Base-by-base conservation (phyloP, 2,797 vertebrate genomes). In the Natrix natrix region DNA sequence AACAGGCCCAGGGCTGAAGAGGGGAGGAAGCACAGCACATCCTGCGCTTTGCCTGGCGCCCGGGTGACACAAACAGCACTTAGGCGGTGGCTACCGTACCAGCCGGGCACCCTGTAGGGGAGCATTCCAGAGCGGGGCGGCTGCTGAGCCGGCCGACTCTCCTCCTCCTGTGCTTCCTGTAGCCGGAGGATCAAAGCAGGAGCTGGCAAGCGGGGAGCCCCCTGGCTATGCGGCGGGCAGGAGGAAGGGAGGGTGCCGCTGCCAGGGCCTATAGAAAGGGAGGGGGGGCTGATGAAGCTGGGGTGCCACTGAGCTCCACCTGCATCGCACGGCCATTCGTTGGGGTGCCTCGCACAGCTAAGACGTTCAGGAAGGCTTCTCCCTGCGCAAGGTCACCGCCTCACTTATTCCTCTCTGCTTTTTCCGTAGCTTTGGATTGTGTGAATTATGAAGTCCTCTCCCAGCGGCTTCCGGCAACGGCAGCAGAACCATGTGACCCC, bases 391-490 rank as follows among this genome's bases (percentile, higher is more conserved):
- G 60, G 14, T 8, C 24, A 88, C 48, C 57, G 0, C 0, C 11
- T 89, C 20, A 17, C 61, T 20, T 87, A 56, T 83, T 55, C 83
- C n/a, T 57, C 57, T 90, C 32, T 22, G 0, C 0, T 94, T 55
- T 13, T 93, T 91, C 2, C 74, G 97, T 96, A 55, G 26, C 87
- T 5, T 83, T 95, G 56, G 92, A 63, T 5, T 93, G 17, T 91
- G 87, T 52, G 93, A 93, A 89, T 93, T 95, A 99, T 99, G 99
- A 99, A 99, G 97, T 97, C 99, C 0, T 99, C 98, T 97, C 98
- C 98, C 86, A 95, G 97, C 95, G 98, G 98, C 94, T 97, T 98
- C 95, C 97, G 97, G 24, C 98, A 98, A 95, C 98, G 96, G 93
- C 98, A 98, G 96, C 98, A 96, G 93, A 97, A 98, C 78, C 98